Conservation (phyloP, 2,888 invertebrate species). For the Itoplectis maculator region DNA sequence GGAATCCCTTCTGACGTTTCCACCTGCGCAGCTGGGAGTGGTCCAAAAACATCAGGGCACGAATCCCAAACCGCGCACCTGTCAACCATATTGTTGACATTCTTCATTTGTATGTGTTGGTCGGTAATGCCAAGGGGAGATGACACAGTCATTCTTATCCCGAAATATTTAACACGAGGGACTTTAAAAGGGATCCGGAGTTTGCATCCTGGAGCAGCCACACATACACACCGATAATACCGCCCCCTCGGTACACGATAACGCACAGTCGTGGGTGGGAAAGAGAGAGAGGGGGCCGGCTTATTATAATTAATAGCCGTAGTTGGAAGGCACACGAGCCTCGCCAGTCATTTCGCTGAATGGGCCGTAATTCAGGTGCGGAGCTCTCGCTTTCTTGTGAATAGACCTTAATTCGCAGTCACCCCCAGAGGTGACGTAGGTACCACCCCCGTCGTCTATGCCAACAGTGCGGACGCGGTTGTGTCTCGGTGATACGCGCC, state of each 20-base stretch:
- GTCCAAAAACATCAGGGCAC: too few relatives aligned
- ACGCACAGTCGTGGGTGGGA: conserved; percentile 42
- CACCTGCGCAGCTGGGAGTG: too few relatives aligned
- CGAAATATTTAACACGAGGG: conserved; percentile 69
- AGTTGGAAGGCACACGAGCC: conserved; percentile 67
- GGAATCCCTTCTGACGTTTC: too few relatives aligned
- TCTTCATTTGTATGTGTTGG: too few relatives aligned
- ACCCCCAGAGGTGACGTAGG: conserved; percentile 58
- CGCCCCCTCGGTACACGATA: conserved; percentile 51
- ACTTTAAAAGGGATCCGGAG: conserved; percentile 2
- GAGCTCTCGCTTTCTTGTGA: conserved; percentile 75
- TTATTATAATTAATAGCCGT: conserved; percentile 80
- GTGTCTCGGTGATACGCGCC: conserved; percentile 29
- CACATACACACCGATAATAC: conserved; percentile 37
- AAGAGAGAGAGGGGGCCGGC: conserved; percentile 54
- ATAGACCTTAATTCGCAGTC: conserved; percentile 79
- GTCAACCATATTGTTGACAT: neutral
- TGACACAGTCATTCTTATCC: conserved; percentile 61
- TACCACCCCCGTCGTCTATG: conserved; percentile 22
- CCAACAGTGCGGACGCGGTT: conserved; percentile 1
- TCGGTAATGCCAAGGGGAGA: conserved; percentile 19
- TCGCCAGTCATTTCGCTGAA: conserved; percentile 77
- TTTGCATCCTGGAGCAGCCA: conserved; percentile 9
- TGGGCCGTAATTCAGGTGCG: conserved; percentile 81
- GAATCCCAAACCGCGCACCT: neutral